Percentiles rank a stretch among this genome's conserved stretches.
These are phyloP conservation scores for Champsocephalus gunnari DNA, from an alignment of 2,797 vertebrate genomes.

Conservation along the genomic window DNA sequence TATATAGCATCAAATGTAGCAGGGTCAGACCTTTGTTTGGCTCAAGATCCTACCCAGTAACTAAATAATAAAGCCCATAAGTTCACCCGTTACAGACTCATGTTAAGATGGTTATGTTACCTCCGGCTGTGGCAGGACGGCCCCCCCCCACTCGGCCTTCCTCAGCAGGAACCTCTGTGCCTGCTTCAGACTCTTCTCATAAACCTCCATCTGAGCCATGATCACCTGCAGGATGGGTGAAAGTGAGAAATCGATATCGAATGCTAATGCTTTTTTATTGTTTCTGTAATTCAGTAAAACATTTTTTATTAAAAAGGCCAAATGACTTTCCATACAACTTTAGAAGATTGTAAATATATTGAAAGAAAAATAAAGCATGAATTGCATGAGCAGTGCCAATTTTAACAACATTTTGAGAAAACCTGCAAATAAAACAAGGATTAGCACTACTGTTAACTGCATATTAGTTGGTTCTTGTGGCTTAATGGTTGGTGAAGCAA, in stretches of 20 bases:
- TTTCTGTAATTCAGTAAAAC: no score
- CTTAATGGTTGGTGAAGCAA: neutral
- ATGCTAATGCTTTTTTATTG: no score
- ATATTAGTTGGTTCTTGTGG: neutral
- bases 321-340: no score
- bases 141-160: constrained; percentile 91
- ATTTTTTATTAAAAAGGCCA: no score
- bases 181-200: constrained; percentile 92
- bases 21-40: neutral
- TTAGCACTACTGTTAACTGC: neutral
- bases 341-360: neutral
- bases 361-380: no score
- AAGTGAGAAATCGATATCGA: neutral
- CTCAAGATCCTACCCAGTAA: neutral
- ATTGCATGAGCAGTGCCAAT: neutral
- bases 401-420: neutral
- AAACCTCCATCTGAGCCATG: constrained; percentile 94
- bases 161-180: constrained; percentile 90
- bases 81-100: neutral
- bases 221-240: constrained; percentile 83
- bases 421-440: neutral
- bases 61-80: neutral
- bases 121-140: constrained; percentile 81
- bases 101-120: neutral
- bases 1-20: no score